Evolutionary conservation across 1,140 invertebrate species (phyloP), one percentile per base, ranked within the genome.

Genomic region (Meloidogyne hapla): DNA sequence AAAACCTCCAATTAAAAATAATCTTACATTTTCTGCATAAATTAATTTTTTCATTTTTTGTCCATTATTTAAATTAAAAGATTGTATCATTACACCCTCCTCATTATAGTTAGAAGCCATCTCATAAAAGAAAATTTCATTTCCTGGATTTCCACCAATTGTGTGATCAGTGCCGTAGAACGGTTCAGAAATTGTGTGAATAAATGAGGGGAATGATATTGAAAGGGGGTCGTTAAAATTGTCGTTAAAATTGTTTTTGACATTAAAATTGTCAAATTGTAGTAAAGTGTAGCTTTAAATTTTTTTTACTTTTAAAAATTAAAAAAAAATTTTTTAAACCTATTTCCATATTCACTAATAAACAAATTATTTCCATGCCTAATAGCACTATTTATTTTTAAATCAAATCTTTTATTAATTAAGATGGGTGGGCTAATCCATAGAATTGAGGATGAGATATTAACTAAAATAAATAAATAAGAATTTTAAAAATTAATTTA

Each of bases 141-240:
- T 63, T 10, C 45, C 23, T 10, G 21, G 4, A n/a, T 56, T 15
- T 66, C 78, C 42, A 71, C 48, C 38, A n/a, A 79, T 18, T 10
- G 78, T 72, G 26, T 81, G 74, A 68, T 79, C 78, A 21, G 78
- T 81, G 3, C 78, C 78, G 18, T 70, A 69, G 63, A 79, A 79
- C 0, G 69, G 48, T 38, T 74, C 69, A 23, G 69, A 42, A 21
- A 79, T 48, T 25, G 77, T 79, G 28, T 70, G 25, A 45, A 79
- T 74, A 33, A 25, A 64, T 15, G 78, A 69, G 26, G 78, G 78
- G 66, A 79, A 80, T 56, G n/a, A 38, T 68, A 73, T 25, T 74
- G 25, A 4, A 33, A 0, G 9, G 2, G 33, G 45, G 18, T 18
- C 10, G 28, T 28, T 45, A n/a, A 33, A 28, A 71, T 77, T 15